Percentiles rank a stretch among this genome's conserved stretches.
Conservation (phyloP, 2,113 vertebrate genomes). For the Silurus glanis region DNA sequence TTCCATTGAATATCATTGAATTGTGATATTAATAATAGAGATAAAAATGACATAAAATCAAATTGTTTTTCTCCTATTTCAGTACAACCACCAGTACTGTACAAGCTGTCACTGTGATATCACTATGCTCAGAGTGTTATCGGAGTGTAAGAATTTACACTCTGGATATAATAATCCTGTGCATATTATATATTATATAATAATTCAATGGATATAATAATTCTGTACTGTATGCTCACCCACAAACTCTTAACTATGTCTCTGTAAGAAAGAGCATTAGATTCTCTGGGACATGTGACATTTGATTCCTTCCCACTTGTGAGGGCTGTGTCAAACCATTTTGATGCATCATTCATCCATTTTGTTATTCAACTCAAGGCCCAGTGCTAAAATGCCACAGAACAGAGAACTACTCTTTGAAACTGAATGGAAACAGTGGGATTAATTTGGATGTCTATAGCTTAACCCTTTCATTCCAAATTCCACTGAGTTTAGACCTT, state of each 20-base stretch:
- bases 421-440: neutral
- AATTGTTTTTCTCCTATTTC: neutral
- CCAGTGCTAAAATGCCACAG: constrained; percentile 9
- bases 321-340: neutral
- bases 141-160: neutral
- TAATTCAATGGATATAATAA: neutral
- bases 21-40: neutral
- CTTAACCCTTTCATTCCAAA: constrained; percentile 66
- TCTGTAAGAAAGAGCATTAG: constrained; percentile 49
- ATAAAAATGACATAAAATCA: neutral
- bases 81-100: neutral
- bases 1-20: neutral
- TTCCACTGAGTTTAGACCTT: constrained; percentile 64
- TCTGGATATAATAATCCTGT: neutral
- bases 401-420: neutral
- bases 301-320: constrained; percentile 33
- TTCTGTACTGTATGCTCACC: neutral
- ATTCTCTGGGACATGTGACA: constrained; percentile 51
- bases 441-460: constrained; percentile 12
- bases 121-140: neutral
- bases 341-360: neutral
- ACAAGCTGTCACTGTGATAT: neutral
- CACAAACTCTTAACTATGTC: too few species aligned
- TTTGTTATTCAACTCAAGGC: neutral
- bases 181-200: neutral